A percentile compares a stretch with the other conserved stretches of the same genome.
Conservation (phyloP, 2,113 vertebrate genomes). For the Pomatostomus ruficeps region DNA sequence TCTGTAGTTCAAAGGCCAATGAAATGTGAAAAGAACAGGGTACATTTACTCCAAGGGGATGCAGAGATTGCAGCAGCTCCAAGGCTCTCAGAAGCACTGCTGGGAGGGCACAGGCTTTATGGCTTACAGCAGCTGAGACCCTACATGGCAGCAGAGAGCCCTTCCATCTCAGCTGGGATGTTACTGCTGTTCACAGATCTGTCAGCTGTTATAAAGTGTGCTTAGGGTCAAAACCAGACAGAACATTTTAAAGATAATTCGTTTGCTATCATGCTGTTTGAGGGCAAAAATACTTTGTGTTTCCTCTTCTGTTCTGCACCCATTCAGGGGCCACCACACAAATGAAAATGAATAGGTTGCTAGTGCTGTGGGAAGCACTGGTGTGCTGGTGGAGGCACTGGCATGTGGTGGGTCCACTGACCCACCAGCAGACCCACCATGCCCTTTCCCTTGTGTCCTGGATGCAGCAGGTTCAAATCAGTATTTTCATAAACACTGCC, state of each 20-base stretch:
- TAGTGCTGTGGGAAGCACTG: neutral
- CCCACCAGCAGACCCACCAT: neutral
- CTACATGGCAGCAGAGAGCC: neutral
- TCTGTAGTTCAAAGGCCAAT: neutral
- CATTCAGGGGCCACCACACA: neutral
- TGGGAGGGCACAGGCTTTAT: neutral
- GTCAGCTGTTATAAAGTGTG: neutral
- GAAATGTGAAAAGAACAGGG: neutral
- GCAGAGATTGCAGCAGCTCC: neutral
- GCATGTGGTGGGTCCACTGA: neutral
- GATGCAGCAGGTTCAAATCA: neutral
- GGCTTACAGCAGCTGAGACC: neutral
- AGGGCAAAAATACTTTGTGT: neutral
- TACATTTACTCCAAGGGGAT: neutral
- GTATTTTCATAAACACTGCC: neutral
- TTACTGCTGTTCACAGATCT: neutral
- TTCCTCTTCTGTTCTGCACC: neutral
- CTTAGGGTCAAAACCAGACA: neutral
- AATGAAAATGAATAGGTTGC: neutral
- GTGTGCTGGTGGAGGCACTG: neutral
- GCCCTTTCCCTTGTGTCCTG: neutral
- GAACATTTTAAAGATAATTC: neutral
- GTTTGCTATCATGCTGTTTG: neutral
- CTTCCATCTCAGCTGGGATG: rapidly evolving
- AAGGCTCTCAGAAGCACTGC: neutral